A percentile compares a stretch with the other conserved stretches of the same genome.
Conservation (phyloP, 2,888 invertebrate species). For the Ennomos quercinarius region DNA sequence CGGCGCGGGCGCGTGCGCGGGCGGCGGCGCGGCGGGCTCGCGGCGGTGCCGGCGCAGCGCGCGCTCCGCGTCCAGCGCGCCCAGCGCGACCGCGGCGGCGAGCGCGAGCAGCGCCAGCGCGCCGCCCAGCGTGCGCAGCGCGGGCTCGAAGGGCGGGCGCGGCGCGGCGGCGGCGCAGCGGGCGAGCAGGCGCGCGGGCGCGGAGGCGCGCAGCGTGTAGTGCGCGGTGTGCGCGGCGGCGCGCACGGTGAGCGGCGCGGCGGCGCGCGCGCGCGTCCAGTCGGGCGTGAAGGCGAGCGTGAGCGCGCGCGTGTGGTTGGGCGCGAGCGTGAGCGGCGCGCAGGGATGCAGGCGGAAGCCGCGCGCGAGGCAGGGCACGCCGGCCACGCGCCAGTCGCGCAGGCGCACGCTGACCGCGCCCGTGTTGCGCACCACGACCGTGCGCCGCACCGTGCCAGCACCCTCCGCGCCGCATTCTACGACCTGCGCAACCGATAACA, state of each 20-base stretch:
- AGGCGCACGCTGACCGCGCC: slow-evolving; percentile 94
- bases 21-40: slow-evolving; percentile 48
- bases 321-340: slow-evolving; percentile 62
- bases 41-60: slow-evolving; percentile 50
- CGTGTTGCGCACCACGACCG: slow-evolving; percentile 88
- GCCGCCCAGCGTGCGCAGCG: slow-evolving; percentile 80
- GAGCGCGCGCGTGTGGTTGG: slow-evolving; percentile 65
- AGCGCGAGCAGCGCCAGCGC: slow-evolving; percentile 58
- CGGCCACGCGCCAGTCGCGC: slow-evolving; percentile 66
- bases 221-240: slow-evolving; percentile 70
- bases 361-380: slow-evolving; percentile 64
- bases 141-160: slow-evolving; percentile 84
- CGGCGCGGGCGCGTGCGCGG: slow-evolving; percentile 48
- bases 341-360: slow-evolving; percentile 70
- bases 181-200: slow-evolving; percentile 59
- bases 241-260: slow-evolving; percentile 70
- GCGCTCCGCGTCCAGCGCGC: slow-evolving; percentile 55
- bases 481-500: slow-evolving; percentile 90
- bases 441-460: slow-evolving; percentile 84
- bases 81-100: slow-evolving; percentile 71
- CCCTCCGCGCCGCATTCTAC: slow-evolving; percentile 88
- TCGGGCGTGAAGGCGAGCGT: slow-evolving; percentile 52
- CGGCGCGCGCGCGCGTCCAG: slow-evolving; percentile 83
- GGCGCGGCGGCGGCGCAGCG: slow-evolving; percentile 54
- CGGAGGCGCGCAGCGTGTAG: slow-evolving; percentile 59